A percentile compares a stretch with the other conserved stretches of the same genome.
These are phyloP conservation scores for Zoanthus sansibaricus DNA, from an alignment of 92 coral and sea anemone species.

Conservation along the genomic window DNA sequence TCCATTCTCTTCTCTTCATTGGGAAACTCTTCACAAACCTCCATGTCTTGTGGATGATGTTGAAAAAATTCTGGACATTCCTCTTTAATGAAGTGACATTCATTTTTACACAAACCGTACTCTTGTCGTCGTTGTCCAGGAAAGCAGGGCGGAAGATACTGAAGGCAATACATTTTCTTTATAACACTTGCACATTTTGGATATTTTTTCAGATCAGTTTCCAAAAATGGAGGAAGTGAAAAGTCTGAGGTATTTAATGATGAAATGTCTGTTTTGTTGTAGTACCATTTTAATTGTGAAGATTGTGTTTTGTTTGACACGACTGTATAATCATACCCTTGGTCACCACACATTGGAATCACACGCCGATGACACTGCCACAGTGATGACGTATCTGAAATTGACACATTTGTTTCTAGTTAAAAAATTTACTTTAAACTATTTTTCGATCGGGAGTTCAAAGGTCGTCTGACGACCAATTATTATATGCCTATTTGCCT, in stretches of 20 bases:
- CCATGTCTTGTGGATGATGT: conserved; percentile 12
- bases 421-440: no score
- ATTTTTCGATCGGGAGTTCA: no score
- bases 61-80: conserved; percentile 17
- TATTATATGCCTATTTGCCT: no score
- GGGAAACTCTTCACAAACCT: not conserved
- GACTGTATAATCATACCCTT: not conserved
- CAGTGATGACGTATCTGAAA: conserved; percentile 8
- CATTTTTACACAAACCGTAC: conserved; percentile 1
- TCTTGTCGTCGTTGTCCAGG: not conserved
- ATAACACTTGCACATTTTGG: conserved; percentile 9
- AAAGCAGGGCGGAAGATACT: conserved; percentile 3
- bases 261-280: not conserved
- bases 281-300: not conserved
- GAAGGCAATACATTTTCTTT: conserved; percentile 7
- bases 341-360: not conserved
- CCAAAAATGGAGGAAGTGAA: conserved; percentile 21
- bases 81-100: not conserved
- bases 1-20: not conserved
- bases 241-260: conserved; percentile 21
- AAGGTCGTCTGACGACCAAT: no score
- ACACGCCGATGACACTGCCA: not conserved
- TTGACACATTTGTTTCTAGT: not conserved
- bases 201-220: not conserved
- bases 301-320: conserved; percentile 10